Conservation (phyloP, 2,113 vertebrate species). For the Asarcornis scutulata region DNA sequence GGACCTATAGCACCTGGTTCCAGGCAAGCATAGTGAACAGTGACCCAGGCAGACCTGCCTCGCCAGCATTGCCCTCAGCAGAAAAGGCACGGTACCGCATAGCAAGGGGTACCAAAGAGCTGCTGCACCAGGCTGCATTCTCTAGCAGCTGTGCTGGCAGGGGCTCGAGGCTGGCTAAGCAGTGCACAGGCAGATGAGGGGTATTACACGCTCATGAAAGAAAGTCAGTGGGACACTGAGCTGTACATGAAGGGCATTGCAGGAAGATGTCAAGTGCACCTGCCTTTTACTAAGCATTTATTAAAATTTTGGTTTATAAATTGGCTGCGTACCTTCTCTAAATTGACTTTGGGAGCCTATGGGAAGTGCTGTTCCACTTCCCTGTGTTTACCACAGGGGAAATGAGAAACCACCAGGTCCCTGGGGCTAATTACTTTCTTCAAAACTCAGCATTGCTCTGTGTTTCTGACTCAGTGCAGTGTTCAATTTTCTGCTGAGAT, state of each 20-base stretch:
- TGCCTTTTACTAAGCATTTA: background rate
- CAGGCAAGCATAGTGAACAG: background rate
- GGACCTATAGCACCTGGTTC: background rate
- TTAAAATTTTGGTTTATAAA: slow-evolving; percentile 16
- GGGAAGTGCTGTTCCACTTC: slow-evolving; percentile 9
- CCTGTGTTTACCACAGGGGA: slow-evolving; percentile 23
- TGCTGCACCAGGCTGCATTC: background rate
- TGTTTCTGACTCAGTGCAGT: slow-evolving; percentile 46
- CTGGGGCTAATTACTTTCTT: slow-evolving; percentile 46
- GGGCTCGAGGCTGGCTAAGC: background rate
- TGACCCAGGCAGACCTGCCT: background rate
- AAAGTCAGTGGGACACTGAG: background rate
- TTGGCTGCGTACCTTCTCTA: background rate
- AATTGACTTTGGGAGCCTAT: slow-evolving; percentile 13
- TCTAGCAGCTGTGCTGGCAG: background rate
- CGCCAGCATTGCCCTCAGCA: fast-evolving
- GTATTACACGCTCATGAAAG: background rate
- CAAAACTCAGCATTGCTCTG: slow-evolving; percentile 20
- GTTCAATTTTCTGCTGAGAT: slow-evolving; percentile 60
- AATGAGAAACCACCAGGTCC: slow-evolving; percentile 33
- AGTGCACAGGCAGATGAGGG: fast-evolving
- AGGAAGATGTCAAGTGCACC: background rate
- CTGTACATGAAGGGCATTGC: background rate
- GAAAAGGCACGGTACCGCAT: background rate
- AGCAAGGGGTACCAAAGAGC: too few species aligned